Base-by-base conservation (phyloP, 37 sponge, comb jelly and placozoan species). In the Theonella swinhoei region DNA sequence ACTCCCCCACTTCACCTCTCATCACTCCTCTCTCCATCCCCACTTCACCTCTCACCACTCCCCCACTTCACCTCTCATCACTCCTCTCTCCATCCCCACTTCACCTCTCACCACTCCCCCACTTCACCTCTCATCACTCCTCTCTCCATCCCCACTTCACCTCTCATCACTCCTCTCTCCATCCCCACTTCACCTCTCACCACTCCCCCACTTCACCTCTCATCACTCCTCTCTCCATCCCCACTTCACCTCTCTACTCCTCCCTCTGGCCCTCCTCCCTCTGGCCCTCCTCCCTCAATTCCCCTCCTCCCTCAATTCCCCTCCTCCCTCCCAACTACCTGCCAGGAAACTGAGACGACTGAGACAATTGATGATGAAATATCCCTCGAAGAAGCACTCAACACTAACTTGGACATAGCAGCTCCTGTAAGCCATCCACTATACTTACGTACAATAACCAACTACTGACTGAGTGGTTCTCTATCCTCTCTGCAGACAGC, bases 361-460 rank as follows among this genome's bases (percentile, higher is more conserved):
- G 68, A 30, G 31, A n/a, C 9, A 66, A 24, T 66, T 31, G 70
- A 68, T 3, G 70, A 69, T 24, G 80, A 80, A 70, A 68, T 80
- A 36, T 22, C 69, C 11, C 70, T 80, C 7, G 80, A 80, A 28
- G 80, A 64, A 20, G 11, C 41, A 33, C 62, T 41, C 62, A n/a
- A 37, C 1, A 37, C 73, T 36, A 64, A 78, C 66, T n/a, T 64
- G 7, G 39, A 62, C 65, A 78, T 34, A 14, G 65, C 64, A 24
- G n/a, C 34, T 34, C 78, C 78, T 34, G 78, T 78, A 40, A 63
- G 66, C 38, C 9, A 8, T 33, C 35, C 64, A n/a, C 24, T n/a
- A 63, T 7, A n/a, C 64, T 63, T 28, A 19, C 19, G 60, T 58
- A 58, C 60, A 58, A 58, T 58, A 58, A 11, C 11, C 36, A 14